These are phyloP conservation scores for Ptyas mucosa DNA, from an alignment of 2,113 vertebrate genomes.

Conservation along the genomic window DNA sequence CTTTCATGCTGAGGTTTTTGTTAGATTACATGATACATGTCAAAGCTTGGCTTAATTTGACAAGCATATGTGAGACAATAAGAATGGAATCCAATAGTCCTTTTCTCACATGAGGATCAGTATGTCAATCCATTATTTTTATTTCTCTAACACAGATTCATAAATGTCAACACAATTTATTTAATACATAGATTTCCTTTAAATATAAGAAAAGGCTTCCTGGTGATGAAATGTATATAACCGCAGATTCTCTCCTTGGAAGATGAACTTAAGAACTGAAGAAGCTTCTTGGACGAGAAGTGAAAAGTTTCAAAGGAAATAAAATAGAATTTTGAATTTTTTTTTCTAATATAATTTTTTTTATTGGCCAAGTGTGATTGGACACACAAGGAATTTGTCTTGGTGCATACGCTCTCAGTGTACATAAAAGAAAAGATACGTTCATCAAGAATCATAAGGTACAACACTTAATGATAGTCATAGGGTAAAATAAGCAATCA, in stretches of 20 bases:
- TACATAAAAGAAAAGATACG: no score
- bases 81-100: not conserved
- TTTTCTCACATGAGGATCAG: not conserved
- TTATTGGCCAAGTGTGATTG: no score
- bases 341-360: no score
- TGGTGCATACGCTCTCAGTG: no score
- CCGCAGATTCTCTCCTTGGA: not conserved
- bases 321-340: not conserved
- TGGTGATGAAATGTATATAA: not conserved
- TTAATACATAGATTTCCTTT: not conserved
- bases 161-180: not conserved
- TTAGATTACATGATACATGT: not conserved
- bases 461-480: no score
- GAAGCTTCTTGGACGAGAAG: not conserved
- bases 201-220: not conserved
- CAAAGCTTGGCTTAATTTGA: not conserved
- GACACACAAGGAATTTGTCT: no score
- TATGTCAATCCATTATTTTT: not conserved
- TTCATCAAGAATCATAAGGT: no score
- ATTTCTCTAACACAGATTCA: not conserved
- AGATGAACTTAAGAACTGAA: not conserved
- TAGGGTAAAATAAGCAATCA: no score
- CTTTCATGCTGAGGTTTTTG: slow-evolving; percentile 15
- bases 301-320: not conserved
- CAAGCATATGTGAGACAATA: not conserved